Evolutionary conservation across 2,888 invertebrate genomes (phyloP).

Genomic region (Stenurella melanura): DNA sequence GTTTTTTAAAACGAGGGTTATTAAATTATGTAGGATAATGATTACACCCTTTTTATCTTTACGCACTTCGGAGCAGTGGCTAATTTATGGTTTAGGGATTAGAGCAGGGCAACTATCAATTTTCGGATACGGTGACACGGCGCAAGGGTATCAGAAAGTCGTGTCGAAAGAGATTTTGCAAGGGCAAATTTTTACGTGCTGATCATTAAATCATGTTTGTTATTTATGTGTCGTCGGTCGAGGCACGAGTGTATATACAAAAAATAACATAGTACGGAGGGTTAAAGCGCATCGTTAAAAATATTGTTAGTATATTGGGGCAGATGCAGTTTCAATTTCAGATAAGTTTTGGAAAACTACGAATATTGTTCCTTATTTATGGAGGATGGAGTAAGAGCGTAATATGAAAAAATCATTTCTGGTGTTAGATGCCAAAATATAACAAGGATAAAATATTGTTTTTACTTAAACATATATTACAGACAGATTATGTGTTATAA

Average conservation of each 20-base stretch:
- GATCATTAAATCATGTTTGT: neutral
- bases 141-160: neutral
- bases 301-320: too few species aligned
- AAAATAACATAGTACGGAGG: too few species aligned
- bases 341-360: too few species aligned
- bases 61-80: conserved; percentile 4
- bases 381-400: too few species aligned
- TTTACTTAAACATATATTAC: too few species aligned
- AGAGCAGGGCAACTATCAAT: neutral
- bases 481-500: too few species aligned
- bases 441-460: too few species aligned
- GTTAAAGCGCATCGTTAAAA: too few species aligned
- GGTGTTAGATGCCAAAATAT: too few species aligned
- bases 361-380: too few species aligned
- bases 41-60: conserved; percentile 24
- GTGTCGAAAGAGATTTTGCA: neutral
- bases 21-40: conserved; percentile 11
- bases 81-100: conserved; percentile 18
- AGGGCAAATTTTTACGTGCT: neutral
- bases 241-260: neutral
- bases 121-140: neutral
- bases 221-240: neutral
- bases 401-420: too few species aligned
- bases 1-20: conserved; percentile 16
- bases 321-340: too few species aligned